phyloP scores from a whole-genome alignment of 2,113 vertebrate genomes.

The Reinhardtius hippoglossoides region DNA sequence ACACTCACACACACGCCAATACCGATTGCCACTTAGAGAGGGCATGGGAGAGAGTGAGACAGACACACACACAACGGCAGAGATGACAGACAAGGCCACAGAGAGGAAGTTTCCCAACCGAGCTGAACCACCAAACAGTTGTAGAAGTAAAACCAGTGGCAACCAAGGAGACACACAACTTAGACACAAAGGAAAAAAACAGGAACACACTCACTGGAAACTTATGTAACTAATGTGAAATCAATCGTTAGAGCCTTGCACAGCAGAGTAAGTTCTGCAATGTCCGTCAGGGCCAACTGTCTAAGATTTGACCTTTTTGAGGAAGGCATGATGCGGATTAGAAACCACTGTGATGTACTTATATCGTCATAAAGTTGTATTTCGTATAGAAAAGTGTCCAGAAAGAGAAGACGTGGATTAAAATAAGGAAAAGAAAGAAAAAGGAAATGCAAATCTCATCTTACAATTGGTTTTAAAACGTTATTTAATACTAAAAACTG shows the following conservation, averaged over 20 bases:
- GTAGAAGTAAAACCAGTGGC: conserved; percentile 40
- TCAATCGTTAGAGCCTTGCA: background rate
- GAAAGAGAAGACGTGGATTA: background rate
- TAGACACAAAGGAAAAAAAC: conserved; percentile 7
- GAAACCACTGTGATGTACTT: conserved; percentile 24
- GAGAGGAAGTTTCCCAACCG: conserved; percentile 12
- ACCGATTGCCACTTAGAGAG: conserved; percentile 55
- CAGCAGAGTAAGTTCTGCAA: conserved; percentile 3
- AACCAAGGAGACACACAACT: conserved; percentile 13
- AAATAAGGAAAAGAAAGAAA: background rate
- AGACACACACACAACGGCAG: conserved; percentile 16
- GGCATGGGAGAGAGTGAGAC: conserved; percentile 11
- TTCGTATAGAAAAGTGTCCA: no score
- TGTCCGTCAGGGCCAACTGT: conserved; percentile 1
- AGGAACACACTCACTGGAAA: conserved; percentile 11
- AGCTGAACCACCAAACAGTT: background rate
- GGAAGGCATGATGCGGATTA: conserved; percentile 1
- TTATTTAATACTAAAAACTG: no score
- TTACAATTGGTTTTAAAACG: background rate
- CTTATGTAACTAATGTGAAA: background rate
- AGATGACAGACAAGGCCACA: conserved; percentile 11
- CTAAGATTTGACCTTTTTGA: conserved; percentile 42
- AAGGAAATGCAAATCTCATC: background rate
- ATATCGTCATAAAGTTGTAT: background rate
- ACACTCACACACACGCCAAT: conserved; percentile 42